phyloP scores from a whole-genome alignment of 2,888 invertebrate genomes.

The Noctua fimbriata region DNA sequence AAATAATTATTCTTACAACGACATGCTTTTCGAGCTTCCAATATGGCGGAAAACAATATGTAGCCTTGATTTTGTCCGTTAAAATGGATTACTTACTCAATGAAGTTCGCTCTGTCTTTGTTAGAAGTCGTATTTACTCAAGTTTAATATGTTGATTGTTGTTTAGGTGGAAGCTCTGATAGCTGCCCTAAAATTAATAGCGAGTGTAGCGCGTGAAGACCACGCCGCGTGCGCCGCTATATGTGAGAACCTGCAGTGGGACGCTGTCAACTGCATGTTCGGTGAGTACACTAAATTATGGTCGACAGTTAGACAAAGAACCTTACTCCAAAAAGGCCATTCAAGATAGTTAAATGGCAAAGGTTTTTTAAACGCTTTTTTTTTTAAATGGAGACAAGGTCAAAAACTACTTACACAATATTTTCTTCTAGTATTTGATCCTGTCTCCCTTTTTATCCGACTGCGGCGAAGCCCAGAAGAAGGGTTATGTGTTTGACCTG shows the following conservation, averaged over 20 bases:
- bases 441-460: no score
- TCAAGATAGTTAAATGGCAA: not conserved
- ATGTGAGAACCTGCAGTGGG: constrained; percentile 97
- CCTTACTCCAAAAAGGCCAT: not conserved
- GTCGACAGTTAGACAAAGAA: not conserved
- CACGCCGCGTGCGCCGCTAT: constrained; percentile 95
- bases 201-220: constrained; percentile 94
- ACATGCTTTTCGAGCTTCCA: not conserved
- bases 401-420: no score
- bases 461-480: no score
- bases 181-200: constrained; percentile 94
- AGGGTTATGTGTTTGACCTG: no score
- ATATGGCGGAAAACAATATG: not conserved
- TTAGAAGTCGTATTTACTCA: not conserved
- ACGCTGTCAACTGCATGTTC: constrained; percentile 94
- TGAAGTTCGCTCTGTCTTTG: no score
- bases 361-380: no score
- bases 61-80: not conserved
- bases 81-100: no score
- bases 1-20: not conserved
- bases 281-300: constrained; percentile 74
- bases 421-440: no score
- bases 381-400: no score
- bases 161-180: constrained; percentile 94
- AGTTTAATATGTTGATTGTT: not conserved